Percentiles rank a stretch among this genome's conserved stretches.
Conservation (phyloP, 64 coral and sea anemone genomes). For the Montipora cactus region DNA sequence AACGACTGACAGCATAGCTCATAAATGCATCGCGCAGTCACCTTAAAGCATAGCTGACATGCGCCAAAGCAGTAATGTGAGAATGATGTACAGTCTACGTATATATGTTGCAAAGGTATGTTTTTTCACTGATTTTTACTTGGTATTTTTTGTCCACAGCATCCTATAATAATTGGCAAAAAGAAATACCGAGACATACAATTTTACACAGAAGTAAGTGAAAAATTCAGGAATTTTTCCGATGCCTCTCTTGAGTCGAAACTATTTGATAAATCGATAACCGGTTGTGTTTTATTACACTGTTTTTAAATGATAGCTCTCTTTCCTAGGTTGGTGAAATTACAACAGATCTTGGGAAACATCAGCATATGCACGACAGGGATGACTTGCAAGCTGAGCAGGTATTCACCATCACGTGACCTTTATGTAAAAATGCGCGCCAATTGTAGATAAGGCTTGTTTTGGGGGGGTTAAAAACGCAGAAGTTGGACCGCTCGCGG, state of each 20-base stretch:
- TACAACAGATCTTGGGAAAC: constrained; percentile 98
- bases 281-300: background rate
- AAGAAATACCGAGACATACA: constrained; percentile 99
- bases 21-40: no score
- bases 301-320: background rate
- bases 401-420: constrained; percentile 6
- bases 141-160: constrained; percentile 47
- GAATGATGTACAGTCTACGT: no score
- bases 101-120: background rate
- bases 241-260: background rate
- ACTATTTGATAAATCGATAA: background rate
- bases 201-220: constrained; percentile 96
- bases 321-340: constrained; percentile 92
- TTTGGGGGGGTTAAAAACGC: no score
- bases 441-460: no score
- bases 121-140: background rate
- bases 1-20: no score
- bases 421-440: no score
- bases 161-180: constrained; percentile 98
- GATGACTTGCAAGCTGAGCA: constrained; percentile 98
- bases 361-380: constrained; percentile 98
- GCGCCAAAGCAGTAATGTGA: no score
- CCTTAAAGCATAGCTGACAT: no score
- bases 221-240: background rate
- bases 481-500: no score